These are phyloP conservation scores for Sericinus montela DNA, from an alignment of 2,888 invertebrate genomes.

Conservation along the genomic window DNA sequence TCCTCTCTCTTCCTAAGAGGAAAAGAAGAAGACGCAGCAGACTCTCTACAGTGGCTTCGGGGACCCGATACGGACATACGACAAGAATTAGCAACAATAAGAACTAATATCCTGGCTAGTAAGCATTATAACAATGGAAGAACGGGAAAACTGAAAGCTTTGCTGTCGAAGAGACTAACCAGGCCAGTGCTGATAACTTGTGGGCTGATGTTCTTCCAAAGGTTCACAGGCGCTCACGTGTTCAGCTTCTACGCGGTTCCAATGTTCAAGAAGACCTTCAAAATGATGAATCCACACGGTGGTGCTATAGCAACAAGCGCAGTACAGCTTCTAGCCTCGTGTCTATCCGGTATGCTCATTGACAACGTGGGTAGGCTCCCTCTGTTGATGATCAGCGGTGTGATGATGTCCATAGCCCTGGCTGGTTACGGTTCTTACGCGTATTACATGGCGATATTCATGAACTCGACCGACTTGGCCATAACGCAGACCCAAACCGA, in stretches of 20 bases:
- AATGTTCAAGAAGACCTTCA: slow-evolving; percentile 91
- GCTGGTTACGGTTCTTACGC: slow-evolving; percentile 91
- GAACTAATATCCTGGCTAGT: slow-evolving; percentile 82
- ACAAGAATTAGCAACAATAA: slow-evolving; percentile 84
- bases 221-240: slow-evolving; percentile 89
- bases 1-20: slow-evolving; percentile 88
- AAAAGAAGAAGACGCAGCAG: slow-evolving; percentile 85
- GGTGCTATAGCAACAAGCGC: slow-evolving; percentile 91
- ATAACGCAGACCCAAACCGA: slow-evolving; percentile 53
- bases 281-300: slow-evolving; percentile 87
- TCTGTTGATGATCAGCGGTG: slow-evolving; percentile 88
- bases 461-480: slow-evolving; percentile 48
- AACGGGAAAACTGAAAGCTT: slow-evolving; percentile 51
- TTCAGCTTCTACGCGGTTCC: slow-evolving; percentile 92
- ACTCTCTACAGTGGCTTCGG: slow-evolving; percentile 88
- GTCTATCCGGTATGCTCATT: slow-evolving; percentile 89
- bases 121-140: slow-evolving; percentile 55
- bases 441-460: slow-evolving; percentile 85
- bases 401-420: slow-evolving; percentile 90
- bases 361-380: slow-evolving; percentile 92
- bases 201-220: slow-evolving; percentile 93
- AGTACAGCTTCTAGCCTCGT: slow-evolving; percentile 89
- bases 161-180: slow-evolving; percentile 64
- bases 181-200: slow-evolving; percentile 90
- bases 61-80: slow-evolving; percentile 87